phyloP scores from a whole-genome alignment of 2,113 vertebrate species.

The Isurus oxyrinchus region DNA sequence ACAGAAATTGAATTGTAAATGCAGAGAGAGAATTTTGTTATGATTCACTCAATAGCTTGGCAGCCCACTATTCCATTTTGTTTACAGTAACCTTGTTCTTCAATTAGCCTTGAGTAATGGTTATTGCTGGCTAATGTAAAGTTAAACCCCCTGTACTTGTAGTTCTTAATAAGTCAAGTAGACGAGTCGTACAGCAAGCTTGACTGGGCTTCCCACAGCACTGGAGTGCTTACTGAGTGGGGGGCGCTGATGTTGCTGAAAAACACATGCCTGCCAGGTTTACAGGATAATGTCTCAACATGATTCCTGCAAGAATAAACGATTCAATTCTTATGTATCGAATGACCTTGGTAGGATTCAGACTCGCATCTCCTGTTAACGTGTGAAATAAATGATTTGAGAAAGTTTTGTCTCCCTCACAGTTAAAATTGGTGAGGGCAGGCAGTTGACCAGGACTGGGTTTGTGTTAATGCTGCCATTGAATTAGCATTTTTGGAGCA shows the following conservation, averaged over 20 bases:
- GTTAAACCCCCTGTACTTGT: slow-evolving; percentile 35
- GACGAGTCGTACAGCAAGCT: background rate
- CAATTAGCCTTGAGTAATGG: slow-evolving; percentile 24
- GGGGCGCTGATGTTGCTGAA: background rate
- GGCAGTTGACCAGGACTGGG: background rate
- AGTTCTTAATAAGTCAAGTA: slow-evolving; percentile 35
- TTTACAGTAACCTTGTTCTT: slow-evolving; percentile 31
- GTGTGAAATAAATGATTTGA: background rate
- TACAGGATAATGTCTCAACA: background rate
- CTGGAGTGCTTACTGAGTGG: background rate
- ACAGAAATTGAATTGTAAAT: slow-evolving; percentile 29
- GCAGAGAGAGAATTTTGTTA: slow-evolving; percentile 21
- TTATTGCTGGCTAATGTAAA: slow-evolving; percentile 33
- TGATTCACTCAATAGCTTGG: slow-evolving; percentile 23
- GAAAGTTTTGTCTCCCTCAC: background rate
- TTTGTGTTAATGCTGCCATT: background rate
- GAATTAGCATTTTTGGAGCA: background rate
- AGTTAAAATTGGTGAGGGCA: background rate
- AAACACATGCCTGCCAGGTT: background rate
- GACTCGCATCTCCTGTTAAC: background rate
- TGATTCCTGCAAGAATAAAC: background rate
- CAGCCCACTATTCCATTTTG: background rate
- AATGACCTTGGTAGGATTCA: background rate
- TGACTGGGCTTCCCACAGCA: background rate
- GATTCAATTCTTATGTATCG: background rate